These are phyloP conservation scores for Atrina japonica DNA, from an alignment of 2,888 invertebrate genomes.

Conservation along the genomic window DNA sequence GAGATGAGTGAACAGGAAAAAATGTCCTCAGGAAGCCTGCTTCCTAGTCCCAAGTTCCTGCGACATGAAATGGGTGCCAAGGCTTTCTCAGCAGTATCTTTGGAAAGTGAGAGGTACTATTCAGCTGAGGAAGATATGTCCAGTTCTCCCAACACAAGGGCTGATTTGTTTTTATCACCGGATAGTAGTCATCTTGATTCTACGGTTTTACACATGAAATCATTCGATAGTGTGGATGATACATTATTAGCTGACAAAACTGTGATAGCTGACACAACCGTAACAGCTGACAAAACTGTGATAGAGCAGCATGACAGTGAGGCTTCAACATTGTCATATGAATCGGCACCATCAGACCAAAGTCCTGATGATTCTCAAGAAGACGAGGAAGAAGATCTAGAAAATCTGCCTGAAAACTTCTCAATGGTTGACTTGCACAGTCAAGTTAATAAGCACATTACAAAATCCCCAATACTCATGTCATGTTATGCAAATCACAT, in stretches of 20 bases:
- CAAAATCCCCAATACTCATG: slow-evolving; percentile 96
- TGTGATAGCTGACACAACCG: background rate
- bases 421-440: slow-evolving; percentile 91
- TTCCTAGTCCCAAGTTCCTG: slow-evolving; percentile 47
- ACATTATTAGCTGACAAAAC: slow-evolving; percentile 14
- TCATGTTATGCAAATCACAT: slow-evolving; percentile 92
- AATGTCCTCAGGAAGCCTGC: slow-evolving; percentile 37
- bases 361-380: slow-evolving; percentile 82
- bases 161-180: slow-evolving; percentile 28
- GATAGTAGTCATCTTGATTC: slow-evolving; percentile 19
- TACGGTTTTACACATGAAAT: background rate
- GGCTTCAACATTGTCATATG: slow-evolving; percentile 67
- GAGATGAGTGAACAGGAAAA: background rate
- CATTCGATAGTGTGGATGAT: slow-evolving; percentile 17
- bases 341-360: slow-evolving; percentile 82
- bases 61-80: slow-evolving; percentile 34
- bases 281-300: slow-evolving; percentile 31
- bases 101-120: slow-evolving; percentile 89
- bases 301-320: slow-evolving; percentile 43
- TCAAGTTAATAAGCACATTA: slow-evolving; percentile 95
- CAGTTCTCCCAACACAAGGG: slow-evolving; percentile 31
- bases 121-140: slow-evolving; percentile 92
- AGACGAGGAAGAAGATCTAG: slow-evolving; percentile 86
- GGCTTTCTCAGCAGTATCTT: slow-evolving; percentile 59
- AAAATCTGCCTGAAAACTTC: slow-evolving; percentile 63